phyloP scores from a whole-genome alignment of 2,888 invertebrate species.

The Nomada fabriciana region DNA sequence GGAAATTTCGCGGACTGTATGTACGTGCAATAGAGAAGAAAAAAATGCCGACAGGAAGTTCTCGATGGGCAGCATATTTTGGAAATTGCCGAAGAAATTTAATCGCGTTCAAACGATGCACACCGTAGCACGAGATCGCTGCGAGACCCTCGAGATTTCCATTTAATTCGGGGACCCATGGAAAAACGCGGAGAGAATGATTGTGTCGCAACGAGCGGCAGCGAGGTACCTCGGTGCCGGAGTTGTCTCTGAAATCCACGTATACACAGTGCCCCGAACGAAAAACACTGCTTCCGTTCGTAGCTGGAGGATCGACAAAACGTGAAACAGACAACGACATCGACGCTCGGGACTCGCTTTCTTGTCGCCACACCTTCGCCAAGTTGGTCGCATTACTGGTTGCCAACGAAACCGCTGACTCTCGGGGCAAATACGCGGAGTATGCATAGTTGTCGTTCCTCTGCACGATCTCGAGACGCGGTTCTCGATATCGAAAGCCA shows the following conservation, averaged over 20 bases:
- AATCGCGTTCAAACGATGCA: neutral
- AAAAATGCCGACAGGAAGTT: slow-evolving; percentile 22
- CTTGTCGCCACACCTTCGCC: slow-evolving; percentile 70
- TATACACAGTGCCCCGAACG: neutral
- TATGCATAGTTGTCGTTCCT: slow-evolving; percentile 61
- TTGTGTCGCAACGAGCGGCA: slow-evolving; percentile 23
- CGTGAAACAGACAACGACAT: slow-evolving; percentile 69
- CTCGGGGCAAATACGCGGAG: slow-evolving; percentile 77
- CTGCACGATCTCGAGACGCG: slow-evolving; percentile 14
- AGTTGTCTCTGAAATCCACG: slow-evolving; percentile 36
- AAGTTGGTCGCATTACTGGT: slow-evolving; percentile 78
- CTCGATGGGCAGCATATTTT: slow-evolving; percentile 49
- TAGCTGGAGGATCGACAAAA: slow-evolving; percentile 62
- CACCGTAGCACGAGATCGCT: neutral
- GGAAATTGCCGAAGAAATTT: neutral
- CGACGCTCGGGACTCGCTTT: slow-evolving; percentile 66
- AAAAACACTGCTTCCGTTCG: slow-evolving; percentile 31
- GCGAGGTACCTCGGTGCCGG: slow-evolving; percentile 16
- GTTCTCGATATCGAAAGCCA: slow-evolving; percentile 20
- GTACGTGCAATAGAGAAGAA: slow-evolving; percentile 23
- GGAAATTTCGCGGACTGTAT: no score
- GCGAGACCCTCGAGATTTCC: slow-evolving; percentile 35
- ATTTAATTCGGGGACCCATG: slow-evolving; percentile 35
- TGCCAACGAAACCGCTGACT: slow-evolving; percentile 75
- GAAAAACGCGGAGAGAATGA: slow-evolving; percentile 36